Percentiles rank a stretch among this genome's conserved stretches.
phyloP scores from a whole-genome alignment of 2,888 invertebrate genomes.

The Andrena marginata region DNA sequence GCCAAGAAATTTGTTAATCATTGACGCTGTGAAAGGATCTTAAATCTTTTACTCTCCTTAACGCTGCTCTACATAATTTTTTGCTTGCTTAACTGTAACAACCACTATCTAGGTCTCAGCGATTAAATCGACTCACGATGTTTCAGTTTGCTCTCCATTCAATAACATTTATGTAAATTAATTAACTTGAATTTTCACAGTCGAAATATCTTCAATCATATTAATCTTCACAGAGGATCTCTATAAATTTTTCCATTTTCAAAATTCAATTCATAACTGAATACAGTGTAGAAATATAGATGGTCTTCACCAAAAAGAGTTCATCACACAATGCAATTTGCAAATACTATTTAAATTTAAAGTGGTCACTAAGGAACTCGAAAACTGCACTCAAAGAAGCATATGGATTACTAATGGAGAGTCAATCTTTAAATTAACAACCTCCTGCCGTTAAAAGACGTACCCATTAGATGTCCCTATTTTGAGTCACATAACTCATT shows the following conservation, averaged over 20 bases:
- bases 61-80: not conserved
- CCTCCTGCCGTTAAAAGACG: no score
- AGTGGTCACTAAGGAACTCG: not conserved
- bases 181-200: not conserved
- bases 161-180: not conserved
- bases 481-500: no score
- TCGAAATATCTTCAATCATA: not conserved
- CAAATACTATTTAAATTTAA: not conserved
- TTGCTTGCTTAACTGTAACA: not conserved
- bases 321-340: not conserved
- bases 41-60: not conserved
- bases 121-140: not conserved
- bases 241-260: not conserved
- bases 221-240: not conserved
- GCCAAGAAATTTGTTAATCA: slow-evolving; percentile 1
- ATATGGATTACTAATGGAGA: not conserved
- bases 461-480: no score
- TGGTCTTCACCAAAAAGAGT: no score
- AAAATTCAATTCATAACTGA: not conserved
- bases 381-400: not conserved
- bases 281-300: not conserved
- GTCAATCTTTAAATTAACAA: not conserved
- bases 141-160: not conserved
- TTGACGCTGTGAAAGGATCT: slow-evolving; percentile 8
- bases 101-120: not conserved